Base-by-base conservation (phyloP, 2,113 vertebrate species). In the Malaclemys terrapin region DNA sequence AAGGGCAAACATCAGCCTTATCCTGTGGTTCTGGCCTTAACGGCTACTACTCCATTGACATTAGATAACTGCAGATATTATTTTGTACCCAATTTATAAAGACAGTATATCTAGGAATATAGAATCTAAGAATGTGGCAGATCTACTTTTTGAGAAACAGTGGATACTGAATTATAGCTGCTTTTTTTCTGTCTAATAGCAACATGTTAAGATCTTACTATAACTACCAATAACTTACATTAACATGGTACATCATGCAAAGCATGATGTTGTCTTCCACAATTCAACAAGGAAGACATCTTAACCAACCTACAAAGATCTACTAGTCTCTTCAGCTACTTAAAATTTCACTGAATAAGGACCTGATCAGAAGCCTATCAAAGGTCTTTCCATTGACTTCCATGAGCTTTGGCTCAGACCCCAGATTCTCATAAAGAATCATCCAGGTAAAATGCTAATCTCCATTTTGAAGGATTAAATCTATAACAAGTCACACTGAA, bases 401-500 rank as follows among this genome's bases (percentile, higher is more conserved):
- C 59, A 5, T 29, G 59, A 78, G 7, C 20, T 78, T 53, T 59
- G 88, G 88, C 90, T 6, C 1, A 0, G 82, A 93, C 84, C 14
- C 1, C 47, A 80, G 5, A 92, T 35, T 45, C 9, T 65, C 75
- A 17, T 12, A 31, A 8, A 89, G 49, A 93, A 86, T 76, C 62
- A 65, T 35, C 12, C 62, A 65, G 16, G 52, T 27, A 29, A 59
- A 25, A 27, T 59, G 57, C 57, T 59, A 59, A 27, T 65, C 14
- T 92, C 81, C 86, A 83, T 27, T 84, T 22, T 65, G 92, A 88
- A 76, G 65, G 50, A 94, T 85, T 8, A 88, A 24, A 50, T 89
- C 89, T 89, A 59, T 65, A 94, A 49, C 50, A 88, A 82, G 54
- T 45, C 56, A 65, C 29, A 65, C 57, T 96, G 47, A 85, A 87